Conservation (phyloP, 2,113 vertebrate genomes). For the Xiphophorus hellerii region DNA sequence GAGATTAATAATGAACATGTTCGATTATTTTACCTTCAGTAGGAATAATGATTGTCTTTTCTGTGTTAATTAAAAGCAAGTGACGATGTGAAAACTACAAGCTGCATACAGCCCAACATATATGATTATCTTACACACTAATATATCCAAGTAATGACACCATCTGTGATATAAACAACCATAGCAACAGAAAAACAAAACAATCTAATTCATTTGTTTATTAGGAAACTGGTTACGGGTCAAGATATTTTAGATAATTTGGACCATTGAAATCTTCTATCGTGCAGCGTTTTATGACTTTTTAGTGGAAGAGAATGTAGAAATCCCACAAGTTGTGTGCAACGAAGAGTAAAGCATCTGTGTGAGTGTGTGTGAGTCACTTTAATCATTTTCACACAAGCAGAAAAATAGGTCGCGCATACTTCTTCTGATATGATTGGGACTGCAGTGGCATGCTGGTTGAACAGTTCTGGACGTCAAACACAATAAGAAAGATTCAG, state of each 20-base stretch:
- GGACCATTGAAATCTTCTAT: neutral
- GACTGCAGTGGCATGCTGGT: neutral
- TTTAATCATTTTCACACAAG: neutral
- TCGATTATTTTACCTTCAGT: too few relatives aligned
- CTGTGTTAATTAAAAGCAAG: neutral
- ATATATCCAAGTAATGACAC: neutral
- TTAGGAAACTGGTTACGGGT: neutral
- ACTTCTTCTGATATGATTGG: neutral
- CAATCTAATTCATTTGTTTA: neutral
- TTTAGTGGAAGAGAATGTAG: too few relatives aligned
- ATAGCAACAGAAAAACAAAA: neutral
- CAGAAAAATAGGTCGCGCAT: neutral
- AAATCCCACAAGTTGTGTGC: too few relatives aligned
- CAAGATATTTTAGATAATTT: neutral
- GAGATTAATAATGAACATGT: neutral
- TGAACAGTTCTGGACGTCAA: neutral
- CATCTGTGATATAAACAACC: neutral
- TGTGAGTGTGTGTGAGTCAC: too few relatives aligned
- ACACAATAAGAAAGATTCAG: neutral
- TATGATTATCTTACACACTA: neutral
- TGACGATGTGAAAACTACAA: neutral
- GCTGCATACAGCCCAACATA: neutral
- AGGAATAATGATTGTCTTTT: neutral
- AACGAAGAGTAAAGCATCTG: too few relatives aligned
- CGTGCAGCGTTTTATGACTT: too few relatives aligned